Conservation (phyloP, 2,888 invertebrate species). For the Andrena hattorfiana region DNA sequence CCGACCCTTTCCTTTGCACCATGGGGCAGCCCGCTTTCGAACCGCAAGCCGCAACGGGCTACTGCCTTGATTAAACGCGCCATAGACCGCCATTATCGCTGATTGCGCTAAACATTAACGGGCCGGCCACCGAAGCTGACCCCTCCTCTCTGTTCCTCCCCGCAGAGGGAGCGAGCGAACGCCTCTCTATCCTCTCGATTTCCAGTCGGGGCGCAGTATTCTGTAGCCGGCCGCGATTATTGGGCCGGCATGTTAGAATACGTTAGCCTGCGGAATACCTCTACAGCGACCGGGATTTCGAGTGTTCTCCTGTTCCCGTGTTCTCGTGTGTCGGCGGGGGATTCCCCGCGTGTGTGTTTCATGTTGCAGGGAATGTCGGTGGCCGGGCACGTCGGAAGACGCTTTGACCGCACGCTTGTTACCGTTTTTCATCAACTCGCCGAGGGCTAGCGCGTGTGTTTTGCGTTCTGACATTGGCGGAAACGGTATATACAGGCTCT, state of each 20-base stretch:
- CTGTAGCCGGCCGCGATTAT: slow-evolving; percentile 64
- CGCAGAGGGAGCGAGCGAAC: neutral
- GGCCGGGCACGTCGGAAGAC: neutral
- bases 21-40: slow-evolving; percentile 77
- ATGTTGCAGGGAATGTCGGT: neutral
- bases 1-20: slow-evolving; percentile 80
- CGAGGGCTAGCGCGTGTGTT: too few species aligned
- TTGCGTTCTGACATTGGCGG: too few species aligned
- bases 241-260: slow-evolving; percentile 56
- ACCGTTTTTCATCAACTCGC: neutral
- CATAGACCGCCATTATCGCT: slow-evolving; percentile 85
- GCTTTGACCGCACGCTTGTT: neutral
- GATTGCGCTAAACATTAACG: slow-evolving; percentile 85
- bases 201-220: slow-evolving; percentile 56
- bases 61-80: slow-evolving; percentile 85
- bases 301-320: slow-evolving; percentile 29
- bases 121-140: slow-evolving; percentile 76
- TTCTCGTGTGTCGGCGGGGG: slow-evolving; percentile 16
- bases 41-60: slow-evolving; percentile 85
- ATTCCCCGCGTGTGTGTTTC: slow-evolving; percentile 20
- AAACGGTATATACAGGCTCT: too few species aligned
- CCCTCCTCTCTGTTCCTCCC: slow-evolving; percentile 41
- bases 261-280: slow-evolving; percentile 49
- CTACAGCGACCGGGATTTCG: slow-evolving; percentile 50
- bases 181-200: slow-evolving; percentile 61